Conservation (phyloP, 1,140 invertebrate species). For the Drosophila arizonae region DNA sequence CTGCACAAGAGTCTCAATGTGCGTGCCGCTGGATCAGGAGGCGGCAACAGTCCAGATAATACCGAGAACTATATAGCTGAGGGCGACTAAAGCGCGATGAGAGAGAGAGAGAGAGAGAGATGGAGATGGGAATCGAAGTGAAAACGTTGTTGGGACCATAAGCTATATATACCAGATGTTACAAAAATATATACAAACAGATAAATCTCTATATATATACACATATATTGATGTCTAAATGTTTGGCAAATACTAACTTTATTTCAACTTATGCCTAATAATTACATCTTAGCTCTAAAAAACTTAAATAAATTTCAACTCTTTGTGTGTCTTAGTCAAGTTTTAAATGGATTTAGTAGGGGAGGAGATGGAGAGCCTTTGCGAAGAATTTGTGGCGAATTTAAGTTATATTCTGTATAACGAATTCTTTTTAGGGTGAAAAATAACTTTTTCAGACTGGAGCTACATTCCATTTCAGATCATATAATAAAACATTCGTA, state of each 20-base stretch:
- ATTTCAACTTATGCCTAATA: slow-evolving; percentile 51
- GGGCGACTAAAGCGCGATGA: slow-evolving; percentile 45
- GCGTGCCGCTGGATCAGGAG: slow-evolving; percentile 36
- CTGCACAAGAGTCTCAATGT: slow-evolving; percentile 83
- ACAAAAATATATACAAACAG: slow-evolving; percentile 17
- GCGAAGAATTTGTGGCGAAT: background rate
- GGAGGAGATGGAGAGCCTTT: background rate
- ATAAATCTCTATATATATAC: slow-evolving; percentile 31
- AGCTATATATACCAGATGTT: slow-evolving; percentile 20
- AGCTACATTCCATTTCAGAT: background rate
- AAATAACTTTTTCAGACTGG: background rate
- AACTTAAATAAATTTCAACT: slow-evolving; percentile 57
- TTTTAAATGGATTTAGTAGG: background rate
- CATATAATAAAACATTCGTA: too few relatives aligned
- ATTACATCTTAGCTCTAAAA: slow-evolving; percentile 42
- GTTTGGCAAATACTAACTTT: slow-evolving; percentile 53
- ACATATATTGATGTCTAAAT: slow-evolving; percentile 51
- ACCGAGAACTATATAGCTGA: slow-evolving; percentile 62
- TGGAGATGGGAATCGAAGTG: background rate
- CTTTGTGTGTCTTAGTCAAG: slow-evolving; percentile 24
- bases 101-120: background rate
- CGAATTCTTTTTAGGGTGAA: too few relatives aligned
- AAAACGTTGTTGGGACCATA: slow-evolving; percentile 53
- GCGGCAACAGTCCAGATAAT: slow-evolving; percentile 71
- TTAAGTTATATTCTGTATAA: too few relatives aligned